These are phyloP conservation scores for Clanis bilineata DNA, from an alignment of 2,888 invertebrate genomes.

Conservation along the genomic window DNA sequence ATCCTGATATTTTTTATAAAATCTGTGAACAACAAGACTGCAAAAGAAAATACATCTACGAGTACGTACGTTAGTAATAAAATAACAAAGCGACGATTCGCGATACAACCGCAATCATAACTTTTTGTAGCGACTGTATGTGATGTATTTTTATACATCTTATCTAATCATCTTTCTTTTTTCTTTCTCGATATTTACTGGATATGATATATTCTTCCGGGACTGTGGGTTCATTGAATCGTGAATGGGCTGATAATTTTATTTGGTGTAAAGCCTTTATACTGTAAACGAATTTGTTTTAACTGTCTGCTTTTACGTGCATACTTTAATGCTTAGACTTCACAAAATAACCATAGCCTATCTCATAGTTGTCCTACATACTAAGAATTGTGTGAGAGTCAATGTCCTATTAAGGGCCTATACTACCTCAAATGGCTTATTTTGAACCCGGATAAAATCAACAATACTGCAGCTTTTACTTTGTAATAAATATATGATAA, in stretches of 20 bases:
- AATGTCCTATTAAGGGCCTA: too few relatives aligned
- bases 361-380: too few relatives aligned
- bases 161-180: background rate
- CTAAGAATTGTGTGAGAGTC: too few relatives aligned
- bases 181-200: background rate
- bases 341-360: too few relatives aligned
- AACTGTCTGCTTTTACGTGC: too few relatives aligned
- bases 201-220: background rate
- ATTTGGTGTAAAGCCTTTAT: too few relatives aligned
- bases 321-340: too few relatives aligned
- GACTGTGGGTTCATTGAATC: background rate
- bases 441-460: too few relatives aligned
- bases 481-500: too few relatives aligned
- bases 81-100: background rate
- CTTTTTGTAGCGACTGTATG: background rate
- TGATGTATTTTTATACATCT: background rate
- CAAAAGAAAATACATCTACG: background rate
- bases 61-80: background rate
- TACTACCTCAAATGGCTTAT: too few relatives aligned
- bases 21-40: background rate
- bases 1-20: background rate
- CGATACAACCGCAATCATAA: background rate
- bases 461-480: too few relatives aligned
- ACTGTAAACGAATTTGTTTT: too few relatives aligned
- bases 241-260: background rate